Evolutionary conservation across 2,113 vertebrate genomes (phyloP).

Genomic region (Hepsetus odoe): DNA sequence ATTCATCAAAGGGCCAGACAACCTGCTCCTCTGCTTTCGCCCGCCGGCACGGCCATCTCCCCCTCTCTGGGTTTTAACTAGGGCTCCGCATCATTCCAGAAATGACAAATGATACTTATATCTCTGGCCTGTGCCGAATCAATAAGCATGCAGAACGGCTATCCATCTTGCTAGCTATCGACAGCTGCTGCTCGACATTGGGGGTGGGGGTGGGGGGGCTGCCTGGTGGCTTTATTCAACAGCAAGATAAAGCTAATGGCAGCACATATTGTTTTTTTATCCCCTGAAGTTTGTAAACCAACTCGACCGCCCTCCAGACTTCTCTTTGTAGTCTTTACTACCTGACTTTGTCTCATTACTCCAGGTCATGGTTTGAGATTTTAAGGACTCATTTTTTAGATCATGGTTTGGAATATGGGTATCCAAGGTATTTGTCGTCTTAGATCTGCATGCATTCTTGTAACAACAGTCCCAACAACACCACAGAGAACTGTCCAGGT

Average conservation of each 20-base stretch:
- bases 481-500: not conserved
- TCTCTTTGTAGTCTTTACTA: conserved; percentile 28
- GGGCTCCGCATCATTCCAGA: conserved; percentile 96
- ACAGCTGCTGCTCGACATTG: conserved; percentile 76
- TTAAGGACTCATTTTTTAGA: not conserved
- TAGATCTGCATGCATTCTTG: too few relatives aligned
- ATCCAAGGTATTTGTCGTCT: not conserved
- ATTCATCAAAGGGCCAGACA: conserved; percentile 94
- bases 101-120: conserved; percentile 97
- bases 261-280: conserved; percentile 37
- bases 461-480: not conserved
- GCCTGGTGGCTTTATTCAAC: conserved; percentile 74
- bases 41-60: conserved; percentile 71
- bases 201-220: conserved; percentile 64
- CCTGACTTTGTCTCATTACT: not conserved
- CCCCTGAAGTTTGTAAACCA: conserved; percentile 44
- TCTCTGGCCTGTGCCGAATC: conserved; percentile 90
- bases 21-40: conserved; percentile 71
- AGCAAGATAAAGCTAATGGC: conserved; percentile 52
- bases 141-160: conserved; percentile 90
- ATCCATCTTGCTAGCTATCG: conserved; percentile 89
- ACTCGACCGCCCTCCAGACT: conserved; percentile 19
- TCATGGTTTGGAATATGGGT: not conserved
- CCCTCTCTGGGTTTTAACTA: conserved; percentile 90
- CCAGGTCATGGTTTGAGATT: not conserved